Base-by-base conservation (phyloP, 2,888 invertebrate genomes). In the Parelbella ahira region DNA sequence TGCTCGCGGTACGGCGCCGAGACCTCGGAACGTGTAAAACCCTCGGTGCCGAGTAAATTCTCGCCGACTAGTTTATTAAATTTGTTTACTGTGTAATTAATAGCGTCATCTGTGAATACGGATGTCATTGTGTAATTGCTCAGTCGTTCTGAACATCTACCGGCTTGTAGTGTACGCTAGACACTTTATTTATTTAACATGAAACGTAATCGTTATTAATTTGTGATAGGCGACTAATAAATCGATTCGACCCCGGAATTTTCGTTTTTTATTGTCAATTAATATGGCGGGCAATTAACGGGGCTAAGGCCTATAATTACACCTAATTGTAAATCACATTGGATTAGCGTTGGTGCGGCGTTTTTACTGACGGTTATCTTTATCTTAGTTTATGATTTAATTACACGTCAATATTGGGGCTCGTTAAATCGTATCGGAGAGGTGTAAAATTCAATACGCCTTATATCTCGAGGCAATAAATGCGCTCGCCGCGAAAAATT, bases 351-450 rank as follows among this genome's bases (percentile, higher is more conserved):
- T 47, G 59, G 33, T 44, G 68, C 76, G 84, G 82, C 59, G 56
- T 69, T 73, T 73, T 77, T 68, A 60, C 61, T 53, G 58, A 60
- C 51, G 50, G 54, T 66, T 64, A 64, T 64, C 68, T 77, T 77
- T 79, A 83, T 83, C 79, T 76, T 58, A 65, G 58, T 86, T 87
- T 84, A 87, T 83, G 72, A 65, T 79, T 81, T 86, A 86, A 86
- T 86, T 86, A 82, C 66, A 63, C 57, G 66, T 72, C 74, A 70
- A 68, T 66, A 62, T 63, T 60, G 53, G 53, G 48, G 49, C 63
- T 65, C 58, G 65, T 70, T 69, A 63, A 61, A 61, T 65, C 58
- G 59, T 71, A 76, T 74, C 70, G 63, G 48, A 52, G 60, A 70
- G 62, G 68, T 71, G 76, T 74, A 67, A 69, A 70, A 62, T 64